A percentile compares a stretch with the other conserved stretches of the same genome.
These are phyloP conservation scores for Mythimna impura DNA, from an alignment of 2,888 invertebrate genomes.

Conservation along the genomic window DNA sequence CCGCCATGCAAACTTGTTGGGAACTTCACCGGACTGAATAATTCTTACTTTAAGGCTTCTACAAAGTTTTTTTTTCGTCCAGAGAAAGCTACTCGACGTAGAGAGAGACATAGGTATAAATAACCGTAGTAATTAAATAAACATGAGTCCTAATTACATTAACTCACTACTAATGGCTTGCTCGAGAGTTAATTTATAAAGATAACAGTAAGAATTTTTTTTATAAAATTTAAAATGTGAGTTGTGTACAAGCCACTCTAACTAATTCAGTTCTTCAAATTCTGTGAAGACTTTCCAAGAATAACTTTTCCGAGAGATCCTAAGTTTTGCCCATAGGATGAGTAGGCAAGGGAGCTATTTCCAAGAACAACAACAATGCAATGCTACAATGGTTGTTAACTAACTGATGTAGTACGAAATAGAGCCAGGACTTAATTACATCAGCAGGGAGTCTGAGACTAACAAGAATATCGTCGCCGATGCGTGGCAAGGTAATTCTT, in stretches of 20 bases:
- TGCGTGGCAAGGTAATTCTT: slow-evolving; percentile 6
- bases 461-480: slow-evolving; percentile 15
- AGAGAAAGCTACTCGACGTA: slow-evolving; percentile 58
- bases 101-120: slow-evolving; percentile 16
- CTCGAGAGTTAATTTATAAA: slow-evolving; percentile 11
- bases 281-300: slow-evolving; percentile 15
- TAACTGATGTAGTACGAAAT: slow-evolving; percentile 1
- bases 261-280: slow-evolving; percentile 28
- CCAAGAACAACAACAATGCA: background rate
- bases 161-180: slow-evolving; percentile 24
- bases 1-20: slow-evolving; percentile 84
- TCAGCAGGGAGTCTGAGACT: background rate
- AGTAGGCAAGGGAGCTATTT: background rate
- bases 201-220: background rate
- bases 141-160: slow-evolving; percentile 30
- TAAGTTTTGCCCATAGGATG: slow-evolving; percentile 8
- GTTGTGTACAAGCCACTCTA: slow-evolving; percentile 2
- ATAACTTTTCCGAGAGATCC: slow-evolving; percentile 10
- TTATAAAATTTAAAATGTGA: slow-evolving; percentile 2
- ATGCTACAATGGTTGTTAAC: background rate
- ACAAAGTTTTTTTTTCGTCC: slow-evolving; percentile 66
- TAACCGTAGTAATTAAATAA: slow-evolving; percentile 37
- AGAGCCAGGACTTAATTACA: background rate
- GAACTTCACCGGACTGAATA: slow-evolving; percentile 84
- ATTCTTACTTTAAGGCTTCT: slow-evolving; percentile 82